phyloP scores from a whole-genome alignment of 1,140 invertebrate species.

The Brachionus angularis region DNA sequence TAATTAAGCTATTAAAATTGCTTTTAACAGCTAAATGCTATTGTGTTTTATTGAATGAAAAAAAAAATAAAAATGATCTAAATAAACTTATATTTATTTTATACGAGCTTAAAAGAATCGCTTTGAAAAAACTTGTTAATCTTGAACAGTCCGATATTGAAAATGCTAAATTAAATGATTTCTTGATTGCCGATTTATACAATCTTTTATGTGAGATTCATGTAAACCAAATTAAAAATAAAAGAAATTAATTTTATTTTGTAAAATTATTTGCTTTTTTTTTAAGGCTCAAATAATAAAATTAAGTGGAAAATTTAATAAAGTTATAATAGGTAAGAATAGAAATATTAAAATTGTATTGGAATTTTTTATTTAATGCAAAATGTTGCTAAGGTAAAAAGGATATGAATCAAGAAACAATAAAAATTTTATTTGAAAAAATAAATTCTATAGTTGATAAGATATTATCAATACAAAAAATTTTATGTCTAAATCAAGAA shows the following conservation, averaged over 20 bases:
- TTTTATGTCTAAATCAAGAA: background rate
- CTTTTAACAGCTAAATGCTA: constrained; percentile 20
- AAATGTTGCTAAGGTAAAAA: background rate
- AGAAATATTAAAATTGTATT: background rate
- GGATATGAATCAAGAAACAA: background rate
- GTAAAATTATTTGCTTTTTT: background rate
- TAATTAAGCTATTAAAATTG: constrained; percentile 23
- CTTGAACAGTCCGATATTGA: background rate
- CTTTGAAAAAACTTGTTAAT: background rate
- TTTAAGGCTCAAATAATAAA: constrained; percentile 14
- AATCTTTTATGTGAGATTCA: constrained; percentile 23
- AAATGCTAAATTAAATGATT: constrained; percentile 13
- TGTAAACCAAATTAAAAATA: background rate
- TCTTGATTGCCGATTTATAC: constrained; percentile 12
- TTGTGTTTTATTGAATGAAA: constrained; percentile 21
- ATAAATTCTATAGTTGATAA: constrained; percentile 16
- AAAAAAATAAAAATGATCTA: constrained; percentile 7
- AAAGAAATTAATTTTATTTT: background rate
- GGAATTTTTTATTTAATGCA: background rate
- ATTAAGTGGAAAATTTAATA: background rate
- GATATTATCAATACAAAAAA: constrained; percentile 25
- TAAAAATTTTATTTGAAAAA: background rate
- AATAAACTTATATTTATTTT: constrained; percentile 21
- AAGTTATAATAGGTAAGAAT: constrained; percentile 17
- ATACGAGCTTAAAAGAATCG: background rate